Conservation (phyloP, 2,113 vertebrate genomes). For the Cyanoramphus novaezelandiae region DNA sequence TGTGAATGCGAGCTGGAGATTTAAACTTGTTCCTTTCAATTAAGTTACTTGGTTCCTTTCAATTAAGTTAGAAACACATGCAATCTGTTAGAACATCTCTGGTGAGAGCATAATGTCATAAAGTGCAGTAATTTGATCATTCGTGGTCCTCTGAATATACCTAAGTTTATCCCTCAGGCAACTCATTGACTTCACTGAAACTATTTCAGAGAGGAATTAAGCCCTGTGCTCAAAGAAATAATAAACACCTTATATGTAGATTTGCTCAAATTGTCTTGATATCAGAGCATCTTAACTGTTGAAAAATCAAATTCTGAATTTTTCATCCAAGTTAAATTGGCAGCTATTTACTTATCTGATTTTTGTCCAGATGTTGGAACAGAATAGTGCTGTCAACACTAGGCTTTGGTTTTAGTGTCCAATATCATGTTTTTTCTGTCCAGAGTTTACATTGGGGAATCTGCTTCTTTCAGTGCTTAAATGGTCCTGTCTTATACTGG, state of each 20-base stretch:
- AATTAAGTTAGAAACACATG: not conserved
- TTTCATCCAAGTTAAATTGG: not conserved
- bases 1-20: not conserved
- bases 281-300: not conserved
- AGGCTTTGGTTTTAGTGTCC: not conserved
- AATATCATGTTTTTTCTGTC: not conserved
- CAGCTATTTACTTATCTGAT: not conserved
- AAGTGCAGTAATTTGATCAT: conserved; percentile 19
- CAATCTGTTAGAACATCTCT: conserved; percentile 19
- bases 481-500: not conserved
- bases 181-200: not conserved
- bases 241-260: rapidly evolving
- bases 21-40: not conserved
- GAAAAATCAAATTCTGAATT: not conserved
- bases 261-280: not conserved
- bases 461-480: not conserved
- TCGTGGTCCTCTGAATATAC: not conserved
- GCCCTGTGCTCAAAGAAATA: not conserved
- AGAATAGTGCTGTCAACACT: not conserved
- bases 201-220: not conserved
- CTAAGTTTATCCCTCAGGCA: not conserved
- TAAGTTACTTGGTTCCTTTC: not conserved
- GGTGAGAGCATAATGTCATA: conserved; percentile 1
- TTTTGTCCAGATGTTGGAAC: not conserved
- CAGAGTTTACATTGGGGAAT: not conserved